A percentile compares a stretch with the other conserved stretches of the same genome.
Conservation (phyloP, 2,888 invertebrate species). For the Coelopa pilipes region DNA sequence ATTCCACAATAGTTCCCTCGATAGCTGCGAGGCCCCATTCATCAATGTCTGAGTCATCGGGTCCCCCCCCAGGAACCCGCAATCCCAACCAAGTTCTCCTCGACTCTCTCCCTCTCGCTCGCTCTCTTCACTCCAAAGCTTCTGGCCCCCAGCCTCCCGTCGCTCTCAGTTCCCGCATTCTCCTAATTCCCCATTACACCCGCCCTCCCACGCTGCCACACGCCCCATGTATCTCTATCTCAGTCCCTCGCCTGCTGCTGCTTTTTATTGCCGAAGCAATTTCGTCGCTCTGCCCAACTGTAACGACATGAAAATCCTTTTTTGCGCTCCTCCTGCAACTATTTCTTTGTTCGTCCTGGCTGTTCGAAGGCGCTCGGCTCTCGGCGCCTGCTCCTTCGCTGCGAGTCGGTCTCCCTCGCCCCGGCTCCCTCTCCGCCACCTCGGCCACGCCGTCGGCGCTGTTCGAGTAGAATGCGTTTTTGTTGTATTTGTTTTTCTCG, state of each 20-base stretch:
- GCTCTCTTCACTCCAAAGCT: neutral
- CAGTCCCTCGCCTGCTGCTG: neutral
- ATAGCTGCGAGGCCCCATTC: too few relatives aligned
- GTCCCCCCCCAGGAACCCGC: too few relatives aligned
- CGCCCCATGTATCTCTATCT: neutral
- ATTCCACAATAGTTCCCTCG: too few relatives aligned
- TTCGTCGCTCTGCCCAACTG: constrained; percentile 14
- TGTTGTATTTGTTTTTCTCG: constrained; percentile 26
- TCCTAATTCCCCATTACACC: constrained; percentile 22
- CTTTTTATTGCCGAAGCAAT: constrained; percentile 27
- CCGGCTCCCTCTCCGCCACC: neutral
- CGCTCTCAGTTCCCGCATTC: neutral
- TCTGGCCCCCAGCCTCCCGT: neutral
- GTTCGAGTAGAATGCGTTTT: neutral
- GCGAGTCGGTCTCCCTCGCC: too few relatives aligned
- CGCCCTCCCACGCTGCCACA: neutral
- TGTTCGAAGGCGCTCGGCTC: neutral
- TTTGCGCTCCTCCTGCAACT: neutral
- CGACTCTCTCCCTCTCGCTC: too few relatives aligned
- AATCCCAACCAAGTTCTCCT: too few relatives aligned
- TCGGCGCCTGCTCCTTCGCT: too few relatives aligned
- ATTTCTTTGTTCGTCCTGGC: constrained; percentile 6
- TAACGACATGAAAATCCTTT: constrained; percentile 26
- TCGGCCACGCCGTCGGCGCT: neutral
- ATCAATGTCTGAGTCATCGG: too few relatives aligned